phyloP scores from a whole-genome alignment of 2,113 vertebrate genomes.

The Actinemys pallida region DNA sequence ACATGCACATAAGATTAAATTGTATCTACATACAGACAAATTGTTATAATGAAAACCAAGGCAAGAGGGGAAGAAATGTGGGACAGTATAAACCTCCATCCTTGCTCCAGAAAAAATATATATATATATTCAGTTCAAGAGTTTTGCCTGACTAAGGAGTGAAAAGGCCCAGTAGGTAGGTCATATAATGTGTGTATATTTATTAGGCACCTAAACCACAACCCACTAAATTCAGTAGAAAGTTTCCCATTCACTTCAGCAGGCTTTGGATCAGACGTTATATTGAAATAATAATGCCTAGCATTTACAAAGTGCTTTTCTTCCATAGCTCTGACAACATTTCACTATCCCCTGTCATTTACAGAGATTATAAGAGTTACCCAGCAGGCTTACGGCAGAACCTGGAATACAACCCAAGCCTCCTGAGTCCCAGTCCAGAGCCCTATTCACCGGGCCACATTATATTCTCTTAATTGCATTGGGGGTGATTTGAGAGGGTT shows the following conservation, averaged over 20 bases:
- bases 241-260: not conserved
- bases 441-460: not conserved
- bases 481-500: not conserved
- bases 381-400: not conserved
- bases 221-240: not conserved
- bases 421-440: not conserved
- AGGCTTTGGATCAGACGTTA: not conserved
- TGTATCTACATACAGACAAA: not conserved
- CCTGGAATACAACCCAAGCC: not conserved
- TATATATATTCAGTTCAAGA: not conserved
- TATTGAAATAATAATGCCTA: not conserved
- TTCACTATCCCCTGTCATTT: not conserved
- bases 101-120: not conserved
- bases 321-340: not conserved
- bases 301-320: not conserved
- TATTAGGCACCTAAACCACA: not conserved
- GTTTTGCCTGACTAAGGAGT: not conserved
- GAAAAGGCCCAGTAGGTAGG: not conserved
- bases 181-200: not conserved
- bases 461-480: not conserved
- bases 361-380: not conserved
- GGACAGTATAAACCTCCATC: not conserved
- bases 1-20: not conserved
- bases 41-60: not conserved
- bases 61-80: not conserved